Base-by-base conservation (phyloP, 2,888 invertebrate species). In the Lottia gigantea region DNA sequence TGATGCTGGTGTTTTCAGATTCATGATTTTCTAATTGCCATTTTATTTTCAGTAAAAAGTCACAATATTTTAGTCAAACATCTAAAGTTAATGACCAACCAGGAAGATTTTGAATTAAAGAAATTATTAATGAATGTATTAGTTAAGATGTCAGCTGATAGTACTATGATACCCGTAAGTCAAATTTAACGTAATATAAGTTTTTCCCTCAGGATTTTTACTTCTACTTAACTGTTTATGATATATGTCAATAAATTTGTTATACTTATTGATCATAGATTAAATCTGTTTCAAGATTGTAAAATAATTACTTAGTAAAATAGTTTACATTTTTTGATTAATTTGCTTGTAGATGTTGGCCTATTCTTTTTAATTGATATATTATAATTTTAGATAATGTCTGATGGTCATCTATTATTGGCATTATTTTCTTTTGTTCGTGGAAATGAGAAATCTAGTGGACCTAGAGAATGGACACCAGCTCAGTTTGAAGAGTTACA, bases 81-180 rank as follows among this genome's bases (percentile, higher is more conserved):
- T 73, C 70, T 88, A 62, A 88, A 87, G 72, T 73, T 88, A 67
- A 74, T 78, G 73, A 80, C 80, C 63, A 86, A 82, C 72, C 86
- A 86, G 73, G 88, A 89, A 78, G 89, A 89, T 76, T 89, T 89
- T 83, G 88, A 89, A 74, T 76, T 89, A 74, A 88, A 87, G 82
- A 88, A 88, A 73, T 78, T 88, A 45, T 80, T 89, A 26, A 82
- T 88, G 67, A 86, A 85, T 74, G 81, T 87, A 46, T 77, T 88
- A 46, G 84, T 87, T 8, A 78, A 86, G 16, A 77, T 89, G 11
- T 82, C 86, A 72, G 81, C 78, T 69, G 85, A 88, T 71, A 73
- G 82, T 0, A 77, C 83, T 31, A 80, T 80, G 12, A 72, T 86
- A 45, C 82, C 84, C 6, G 87, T 87, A 76, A 81, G 79, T 77